Evolutionary conservation across 2,113 vertebrate genomes (phyloP).

Genomic region (Pollimyrus isidori): DNA sequence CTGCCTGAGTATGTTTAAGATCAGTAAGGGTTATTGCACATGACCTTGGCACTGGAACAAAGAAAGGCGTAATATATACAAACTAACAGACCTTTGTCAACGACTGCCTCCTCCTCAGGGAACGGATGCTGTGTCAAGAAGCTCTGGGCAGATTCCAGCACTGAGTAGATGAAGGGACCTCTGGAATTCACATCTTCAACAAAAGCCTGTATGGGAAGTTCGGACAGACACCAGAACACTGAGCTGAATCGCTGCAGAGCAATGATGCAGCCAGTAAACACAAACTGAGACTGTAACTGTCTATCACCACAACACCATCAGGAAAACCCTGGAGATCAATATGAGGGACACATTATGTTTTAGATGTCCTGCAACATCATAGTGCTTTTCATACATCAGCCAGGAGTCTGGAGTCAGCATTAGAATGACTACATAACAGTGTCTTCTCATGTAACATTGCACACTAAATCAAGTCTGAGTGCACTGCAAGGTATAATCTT

Average conservation of each 20-base stretch:
- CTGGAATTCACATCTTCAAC: conserved; percentile 76
- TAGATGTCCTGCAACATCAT: not conserved
- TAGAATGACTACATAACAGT: not conserved
- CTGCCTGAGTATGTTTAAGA: not conserved
- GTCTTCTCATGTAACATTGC: not conserved
- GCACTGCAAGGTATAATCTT: not conserved
- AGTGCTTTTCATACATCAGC: not conserved
- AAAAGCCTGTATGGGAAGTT: conserved; percentile 54
- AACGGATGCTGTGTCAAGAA: conserved; percentile 75
- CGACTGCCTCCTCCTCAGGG: conserved; percentile 61
- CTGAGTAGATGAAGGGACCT: conserved; percentile 71
- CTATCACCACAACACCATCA: not conserved
- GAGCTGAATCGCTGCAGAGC: not conserved
- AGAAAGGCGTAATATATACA: conserved; percentile 17
- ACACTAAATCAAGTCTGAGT: not conserved
- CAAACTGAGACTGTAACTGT: not conserved
- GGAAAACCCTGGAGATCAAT: not conserved
- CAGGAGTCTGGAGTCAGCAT: not conserved
- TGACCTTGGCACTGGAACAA: not conserved
- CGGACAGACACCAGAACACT: not conserved
- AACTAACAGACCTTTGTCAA: conserved; percentile 60
- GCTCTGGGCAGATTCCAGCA: conserved; percentile 71
- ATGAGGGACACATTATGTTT: not conserved
- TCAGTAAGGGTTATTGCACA: not conserved
- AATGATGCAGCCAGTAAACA: not conserved